A percentile compares a stretch with the other conserved stretches of the same genome.
Evolutionary conservation across 2,888 invertebrate genomes (phyloP).

Genomic region (Cheilosia grossa): DNA sequence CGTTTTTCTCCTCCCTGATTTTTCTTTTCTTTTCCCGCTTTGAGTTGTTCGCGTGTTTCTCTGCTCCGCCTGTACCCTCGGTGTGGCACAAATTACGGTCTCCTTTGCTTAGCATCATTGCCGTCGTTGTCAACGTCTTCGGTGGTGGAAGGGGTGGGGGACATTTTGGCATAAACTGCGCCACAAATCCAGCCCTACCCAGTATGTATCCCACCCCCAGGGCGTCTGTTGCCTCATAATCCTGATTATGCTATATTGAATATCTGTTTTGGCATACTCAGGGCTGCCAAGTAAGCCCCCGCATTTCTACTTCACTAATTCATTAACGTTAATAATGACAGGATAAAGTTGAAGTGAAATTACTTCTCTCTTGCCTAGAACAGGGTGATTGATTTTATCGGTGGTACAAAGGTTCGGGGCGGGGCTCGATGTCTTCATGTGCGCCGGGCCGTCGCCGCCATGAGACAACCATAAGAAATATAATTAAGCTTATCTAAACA

Average conservation of each 20-base stretch:
- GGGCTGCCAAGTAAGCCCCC: slow-evolving; percentile 10
- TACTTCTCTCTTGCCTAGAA: slow-evolving; percentile 46
- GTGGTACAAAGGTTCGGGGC: not conserved
- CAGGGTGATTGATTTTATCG: slow-evolving; percentile 58
- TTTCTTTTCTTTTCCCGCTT: slow-evolving; percentile 16
- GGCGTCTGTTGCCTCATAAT: slow-evolving; percentile 47
- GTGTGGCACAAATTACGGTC: slow-evolving; percentile 61
- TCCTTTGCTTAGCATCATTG: slow-evolving; percentile 40
- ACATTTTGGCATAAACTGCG: slow-evolving; percentile 47
- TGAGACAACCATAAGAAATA: not conserved
- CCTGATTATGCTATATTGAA: slow-evolving; percentile 64
- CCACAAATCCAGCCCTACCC: not conserved
- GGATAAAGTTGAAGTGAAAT: slow-evolving; percentile 57
- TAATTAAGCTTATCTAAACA: slow-evolving; percentile 56
- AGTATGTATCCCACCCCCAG: not conserved
- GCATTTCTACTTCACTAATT: slow-evolving; percentile 60
- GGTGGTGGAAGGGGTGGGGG: not conserved
- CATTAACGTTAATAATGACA: slow-evolving; percentile 68
- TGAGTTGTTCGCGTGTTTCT: not conserved
- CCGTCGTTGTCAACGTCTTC: slow-evolving; percentile 16
- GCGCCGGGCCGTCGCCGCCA: not conserved
- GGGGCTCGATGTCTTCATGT: not conserved
- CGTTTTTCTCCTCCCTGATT: slow-evolving; percentile 16
- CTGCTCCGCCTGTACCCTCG: slow-evolving; percentile 10
- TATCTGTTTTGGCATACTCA: slow-evolving; percentile 49